Conservation (phyloP, 2,113 vertebrate species). For the Thomomys bottae region DNA sequence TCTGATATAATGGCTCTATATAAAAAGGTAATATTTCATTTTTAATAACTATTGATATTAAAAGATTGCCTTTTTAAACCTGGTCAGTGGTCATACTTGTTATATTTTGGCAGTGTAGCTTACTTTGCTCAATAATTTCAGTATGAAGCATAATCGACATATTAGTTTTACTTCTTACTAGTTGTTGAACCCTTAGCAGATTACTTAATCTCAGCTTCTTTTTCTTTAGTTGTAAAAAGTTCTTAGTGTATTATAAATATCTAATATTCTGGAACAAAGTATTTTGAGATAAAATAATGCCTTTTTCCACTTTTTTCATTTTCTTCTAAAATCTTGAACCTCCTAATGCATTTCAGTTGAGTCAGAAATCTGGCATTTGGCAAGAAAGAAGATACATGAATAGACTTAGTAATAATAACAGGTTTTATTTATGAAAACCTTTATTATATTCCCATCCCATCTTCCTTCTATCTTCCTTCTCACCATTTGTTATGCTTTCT, state of each 20-base stretch:
- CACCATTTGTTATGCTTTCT: not conserved
- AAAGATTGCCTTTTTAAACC: conserved; percentile 19
- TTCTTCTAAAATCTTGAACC: conserved; percentile 3
- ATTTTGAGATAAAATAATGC: not conserved
- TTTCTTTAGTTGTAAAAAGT: conserved; percentile 47
- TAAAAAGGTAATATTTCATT: conserved; percentile 90
- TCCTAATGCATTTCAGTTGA: conserved; percentile 24
- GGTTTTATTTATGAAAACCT: not conserved
- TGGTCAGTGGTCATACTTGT: not conserved
- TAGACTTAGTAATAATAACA: not conserved
- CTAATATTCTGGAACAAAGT: not conserved
- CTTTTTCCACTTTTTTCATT: not conserved
- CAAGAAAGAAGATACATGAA: not conserved
- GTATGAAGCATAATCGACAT: not conserved
- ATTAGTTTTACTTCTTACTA: not conserved
- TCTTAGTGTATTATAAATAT: not conserved
- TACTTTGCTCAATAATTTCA: not conserved
- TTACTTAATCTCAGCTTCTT: not conserved
- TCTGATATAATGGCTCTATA: conserved; percentile 92
- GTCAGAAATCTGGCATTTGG: conserved; percentile 16
- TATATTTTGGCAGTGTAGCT: not conserved
- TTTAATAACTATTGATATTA: conserved; percentile 17
- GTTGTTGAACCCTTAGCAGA: not conserved
- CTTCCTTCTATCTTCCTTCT: too few relatives aligned
- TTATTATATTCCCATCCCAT: too few relatives aligned